Evolutionary conservation across 2,797 vertebrate genomes (phyloP).

Genomic region (Strix occidentalis): DNA sequence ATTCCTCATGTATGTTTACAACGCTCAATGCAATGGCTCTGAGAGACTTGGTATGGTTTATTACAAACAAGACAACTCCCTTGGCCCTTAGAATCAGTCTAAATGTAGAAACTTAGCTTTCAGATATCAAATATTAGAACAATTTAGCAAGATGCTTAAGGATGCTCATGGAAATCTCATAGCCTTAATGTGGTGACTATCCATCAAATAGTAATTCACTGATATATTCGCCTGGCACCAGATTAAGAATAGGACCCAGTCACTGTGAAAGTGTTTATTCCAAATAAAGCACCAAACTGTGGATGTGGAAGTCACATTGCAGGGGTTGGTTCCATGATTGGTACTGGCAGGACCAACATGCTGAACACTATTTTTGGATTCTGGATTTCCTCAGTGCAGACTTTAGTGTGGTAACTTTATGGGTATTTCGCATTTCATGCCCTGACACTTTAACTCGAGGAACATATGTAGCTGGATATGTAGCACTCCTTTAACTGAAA

Average conservation of each 20-base stretch:
- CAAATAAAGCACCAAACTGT: background rate
- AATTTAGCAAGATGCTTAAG: background rate
- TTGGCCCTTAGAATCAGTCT: background rate
- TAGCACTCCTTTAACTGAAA: background rate
- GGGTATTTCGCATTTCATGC: background rate
- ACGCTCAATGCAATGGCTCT: background rate
- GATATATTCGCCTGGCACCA: background rate
- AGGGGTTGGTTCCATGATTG: background rate
- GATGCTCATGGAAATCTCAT: background rate
- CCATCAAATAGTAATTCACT: background rate
- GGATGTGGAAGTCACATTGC: background rate
- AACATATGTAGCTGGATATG: accelerated
- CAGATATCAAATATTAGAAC: background rate
- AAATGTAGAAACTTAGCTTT: background rate
- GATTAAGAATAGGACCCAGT: background rate
- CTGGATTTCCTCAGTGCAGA: background rate
- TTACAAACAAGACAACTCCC: background rate
- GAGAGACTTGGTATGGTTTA: background rate
- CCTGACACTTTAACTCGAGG: background rate
- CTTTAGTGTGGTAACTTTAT: background rate
- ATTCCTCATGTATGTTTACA: background rate
- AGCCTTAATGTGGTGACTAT: background rate
- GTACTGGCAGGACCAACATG: background rate
- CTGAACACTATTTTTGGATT: background rate
- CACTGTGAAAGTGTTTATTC: background rate